Conservation (phyloP, 2,113 vertebrate species). For the Dicaeum eximium region DNA sequence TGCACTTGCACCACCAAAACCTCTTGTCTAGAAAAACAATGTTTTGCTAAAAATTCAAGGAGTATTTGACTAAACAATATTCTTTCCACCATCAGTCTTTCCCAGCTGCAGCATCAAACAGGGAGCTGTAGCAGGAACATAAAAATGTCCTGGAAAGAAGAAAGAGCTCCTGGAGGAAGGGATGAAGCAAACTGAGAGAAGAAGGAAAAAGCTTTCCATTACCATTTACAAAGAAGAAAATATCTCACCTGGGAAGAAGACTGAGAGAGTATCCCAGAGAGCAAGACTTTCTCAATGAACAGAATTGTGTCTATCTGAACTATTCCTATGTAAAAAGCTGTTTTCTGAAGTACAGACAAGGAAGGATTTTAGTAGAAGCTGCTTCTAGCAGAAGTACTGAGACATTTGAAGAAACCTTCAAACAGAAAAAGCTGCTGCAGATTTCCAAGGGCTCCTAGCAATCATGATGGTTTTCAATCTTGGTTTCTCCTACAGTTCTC, state of each 20-base stretch:
- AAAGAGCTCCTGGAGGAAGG: background rate
- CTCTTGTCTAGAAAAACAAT: background rate
- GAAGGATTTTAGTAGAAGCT: background rate
- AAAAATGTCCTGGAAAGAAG: background rate
- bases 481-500: background rate
- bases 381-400: background rate
- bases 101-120: background rate
- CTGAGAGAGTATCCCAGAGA: background rate
- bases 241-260: background rate
- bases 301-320: background rate
- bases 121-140: rapidly evolving
- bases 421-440: background rate
- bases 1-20: background rate
- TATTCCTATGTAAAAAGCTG: background rate
- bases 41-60: background rate
- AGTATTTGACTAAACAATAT: background rate
- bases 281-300: background rate
- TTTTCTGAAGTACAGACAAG: background rate
- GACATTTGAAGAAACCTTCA: background rate
- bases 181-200: background rate
- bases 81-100: background rate
- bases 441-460: background rate
- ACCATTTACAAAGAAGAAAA: background rate
- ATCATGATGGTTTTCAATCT: background rate
- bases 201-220: background rate